Evolutionary conservation across 2,888 invertebrate species (phyloP).

Genomic region (Gryllus longicercus): DNA sequence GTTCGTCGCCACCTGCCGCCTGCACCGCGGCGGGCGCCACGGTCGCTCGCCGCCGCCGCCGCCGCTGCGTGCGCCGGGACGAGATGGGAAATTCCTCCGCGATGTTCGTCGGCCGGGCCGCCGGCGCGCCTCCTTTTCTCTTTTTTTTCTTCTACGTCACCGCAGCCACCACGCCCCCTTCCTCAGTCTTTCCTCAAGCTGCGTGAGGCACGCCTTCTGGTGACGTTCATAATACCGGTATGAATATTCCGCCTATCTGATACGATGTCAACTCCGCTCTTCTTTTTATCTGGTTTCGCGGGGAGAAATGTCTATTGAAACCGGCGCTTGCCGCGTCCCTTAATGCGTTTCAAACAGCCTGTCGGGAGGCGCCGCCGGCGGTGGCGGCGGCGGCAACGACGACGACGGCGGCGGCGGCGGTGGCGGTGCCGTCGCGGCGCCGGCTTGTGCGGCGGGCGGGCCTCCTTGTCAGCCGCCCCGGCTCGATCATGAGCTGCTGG

Average conservation of each 20-base stretch:
- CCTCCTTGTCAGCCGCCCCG: no score
- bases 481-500: no score
- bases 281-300: neutral
- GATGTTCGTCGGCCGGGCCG: no score
- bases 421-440: no score
- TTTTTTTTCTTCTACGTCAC: neutral
- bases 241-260: neutral
- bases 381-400: neutral
- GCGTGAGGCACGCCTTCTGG: neutral
- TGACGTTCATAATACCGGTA: neutral
- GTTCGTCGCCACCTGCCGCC: no score
- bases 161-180: neutral
- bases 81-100: no score
- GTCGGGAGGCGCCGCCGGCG: neutral
- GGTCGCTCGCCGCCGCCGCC: no score
- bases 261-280: neutral
- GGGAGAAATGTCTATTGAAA: conserved; percentile 3
- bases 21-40: no score
- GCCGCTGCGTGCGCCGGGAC: no score
- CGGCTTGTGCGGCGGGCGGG: no score
- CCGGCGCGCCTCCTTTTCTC: neutral
- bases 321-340: neutral
- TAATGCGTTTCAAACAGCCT: conserved; percentile 7
- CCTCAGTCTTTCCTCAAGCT: neutral
- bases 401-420: no score